Evolutionary conservation across 2,113 vertebrate genomes (phyloP), one percentile per base, ranked within the genome.

Genomic region (Protobothrops mucrosquamatus): DNA sequence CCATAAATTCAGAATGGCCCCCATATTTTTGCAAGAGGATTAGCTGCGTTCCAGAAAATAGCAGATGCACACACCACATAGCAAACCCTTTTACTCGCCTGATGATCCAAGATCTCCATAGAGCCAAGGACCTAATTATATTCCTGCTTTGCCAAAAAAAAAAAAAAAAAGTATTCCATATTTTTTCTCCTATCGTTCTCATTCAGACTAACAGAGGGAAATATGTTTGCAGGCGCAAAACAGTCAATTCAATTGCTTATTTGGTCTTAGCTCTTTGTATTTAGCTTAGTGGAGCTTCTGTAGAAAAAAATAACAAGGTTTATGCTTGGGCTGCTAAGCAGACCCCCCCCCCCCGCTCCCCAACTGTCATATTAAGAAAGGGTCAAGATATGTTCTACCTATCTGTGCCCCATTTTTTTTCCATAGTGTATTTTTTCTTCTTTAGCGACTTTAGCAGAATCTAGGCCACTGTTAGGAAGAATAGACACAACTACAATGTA

Each of bases 271-370:
- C 51, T n/a, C 18, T n/a, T 54, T 88, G 51, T 14, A 20, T 52
- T 88, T n/a, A 54, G 12, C 26, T 87, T 52, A 52, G 5, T 39
- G 18, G 18, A 22, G 74, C 18, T 43, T 39, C 3, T 81, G 2
- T 81, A 81, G 34, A 43, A 39, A 7, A 81, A 81, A 22, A 34
- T 15, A 81, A 81, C 18, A 81, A 7, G 0, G 18, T 81, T 39
- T 81, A 39, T 81, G 6, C 69, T 2, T 39, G n/a, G 34, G n/a
- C n/a, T 81, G 2, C 34, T 20, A 20, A 39, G 18, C 64, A 34
- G 2, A 6, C 5, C 29, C 15, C n/a, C 2, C 15, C 4, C 15
- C 5, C 29, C 15, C n/a, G 1, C 15, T 5, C 15, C n/a, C 15
- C 15, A 34, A 34, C n/a, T 34, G 2, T 74, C 69, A 39, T 22